phyloP scores from a whole-genome alignment of 2,888 invertebrate genomes.

The Aromia moschata region DNA sequence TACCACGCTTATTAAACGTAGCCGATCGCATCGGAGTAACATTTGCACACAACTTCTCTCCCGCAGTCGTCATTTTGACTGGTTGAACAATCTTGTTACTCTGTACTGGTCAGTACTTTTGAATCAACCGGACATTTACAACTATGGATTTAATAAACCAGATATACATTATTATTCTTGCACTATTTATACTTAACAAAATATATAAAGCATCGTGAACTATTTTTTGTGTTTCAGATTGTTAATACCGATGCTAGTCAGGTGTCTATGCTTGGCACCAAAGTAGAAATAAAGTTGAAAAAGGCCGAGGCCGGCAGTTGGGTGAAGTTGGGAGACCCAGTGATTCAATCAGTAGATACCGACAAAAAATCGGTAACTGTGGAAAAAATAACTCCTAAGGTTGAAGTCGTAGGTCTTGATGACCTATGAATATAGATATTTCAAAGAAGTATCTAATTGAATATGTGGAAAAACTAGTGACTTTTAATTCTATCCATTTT shows the following conservation, averaged over 20 bases:
- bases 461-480: constrained; percentile 7
- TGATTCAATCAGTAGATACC: constrained; percentile 21
- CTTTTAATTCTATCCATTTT: not conserved
- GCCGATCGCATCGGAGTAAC: too few species aligned
- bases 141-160: too few species aligned
- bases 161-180: too few species aligned
- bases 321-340: constrained; percentile 77
- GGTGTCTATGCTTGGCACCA: constrained; percentile 85
- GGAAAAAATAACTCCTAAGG: constrained; percentile 63
- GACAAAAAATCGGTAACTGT: constrained; percentile 53
- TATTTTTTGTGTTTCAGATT: constrained; percentile 68
- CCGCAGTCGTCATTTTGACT: too few species aligned
- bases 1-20: too few species aligned
- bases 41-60: too few species aligned
- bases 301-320: constrained; percentile 88
- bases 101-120: too few species aligned
- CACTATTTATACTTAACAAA: too few species aligned
- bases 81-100: too few species aligned
- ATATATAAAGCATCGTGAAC: too few species aligned
- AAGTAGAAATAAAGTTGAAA: constrained; percentile 90
- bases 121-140: too few species aligned
- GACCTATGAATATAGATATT: constrained; percentile 67
- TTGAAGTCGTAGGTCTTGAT: constrained; percentile 78
- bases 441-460: not conserved
- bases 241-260: constrained; percentile 76